These are phyloP conservation scores for Gonatopus flavifemur DNA, from an alignment of 1,140 invertebrate species.

Conservation along the genomic window DNA sequence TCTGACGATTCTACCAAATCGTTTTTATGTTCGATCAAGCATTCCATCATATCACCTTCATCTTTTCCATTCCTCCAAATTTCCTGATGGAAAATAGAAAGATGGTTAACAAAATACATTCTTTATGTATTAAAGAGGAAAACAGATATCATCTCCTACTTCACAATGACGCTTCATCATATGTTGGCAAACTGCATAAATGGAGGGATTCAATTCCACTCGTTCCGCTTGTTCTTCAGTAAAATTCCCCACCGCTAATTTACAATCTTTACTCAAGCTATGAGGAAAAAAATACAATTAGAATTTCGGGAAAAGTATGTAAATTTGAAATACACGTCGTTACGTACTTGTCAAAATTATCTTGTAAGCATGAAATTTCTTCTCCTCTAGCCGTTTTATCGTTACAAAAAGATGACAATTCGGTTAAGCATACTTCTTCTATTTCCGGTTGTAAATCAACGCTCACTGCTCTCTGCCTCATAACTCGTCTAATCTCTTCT, in stretches of 20 bases:
- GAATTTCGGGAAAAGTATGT: neutral
- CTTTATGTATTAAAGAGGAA: too few species aligned
- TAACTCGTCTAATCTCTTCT: slow-evolving; percentile 84
- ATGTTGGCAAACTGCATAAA: slow-evolving; percentile 78
- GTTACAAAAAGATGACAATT: slow-evolving; percentile 81
- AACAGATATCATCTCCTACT: slow-evolving; percentile 40
- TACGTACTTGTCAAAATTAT: slow-evolving; percentile 74
- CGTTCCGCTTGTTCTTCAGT: slow-evolving; percentile 87
- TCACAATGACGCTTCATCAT: slow-evolving; percentile 83
- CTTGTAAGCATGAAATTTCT: slow-evolving; percentile 91
- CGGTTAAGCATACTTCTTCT: slow-evolving; percentile 84
- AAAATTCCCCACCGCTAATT: slow-evolving; percentile 78
- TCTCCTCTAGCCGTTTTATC: slow-evolving; percentile 82
- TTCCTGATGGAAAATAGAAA: slow-evolving; percentile 38
- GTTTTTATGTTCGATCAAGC: slow-evolving; percentile 91
- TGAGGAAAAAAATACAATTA: slow-evolving; percentile 21
- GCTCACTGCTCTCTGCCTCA: slow-evolving; percentile 87
- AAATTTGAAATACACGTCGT: slow-evolving; percentile 1
- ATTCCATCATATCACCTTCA: slow-evolving; percentile 88
- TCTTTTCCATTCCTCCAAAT: slow-evolving; percentile 71
- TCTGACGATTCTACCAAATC: slow-evolving; percentile 73
- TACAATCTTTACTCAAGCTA: slow-evolving; percentile 67
- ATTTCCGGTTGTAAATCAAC: slow-evolving; percentile 94
- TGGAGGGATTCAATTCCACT: slow-evolving; percentile 82
- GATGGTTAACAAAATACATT: too few species aligned